Evolutionary conservation across 2,113 vertebrate species (phyloP).

Genomic region (Clarias batrachus): DNA sequence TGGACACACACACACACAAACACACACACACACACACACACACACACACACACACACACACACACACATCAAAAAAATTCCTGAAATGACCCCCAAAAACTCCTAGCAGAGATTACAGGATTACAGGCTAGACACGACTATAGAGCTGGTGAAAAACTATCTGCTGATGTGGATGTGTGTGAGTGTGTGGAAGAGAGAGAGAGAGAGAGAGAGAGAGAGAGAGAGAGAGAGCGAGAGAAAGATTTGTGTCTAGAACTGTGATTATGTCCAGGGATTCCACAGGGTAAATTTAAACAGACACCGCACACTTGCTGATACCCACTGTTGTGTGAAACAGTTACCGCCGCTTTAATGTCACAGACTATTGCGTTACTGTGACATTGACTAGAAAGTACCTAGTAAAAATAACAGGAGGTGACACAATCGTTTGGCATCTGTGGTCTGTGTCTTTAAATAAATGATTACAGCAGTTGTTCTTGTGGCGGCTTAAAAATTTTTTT

Average conservation of each 20-base stretch:
- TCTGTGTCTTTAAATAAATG: not conserved
- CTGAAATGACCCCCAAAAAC: not conserved
- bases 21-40: not conserved
- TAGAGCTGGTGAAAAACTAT: not conserved
- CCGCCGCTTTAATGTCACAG: not conserved
- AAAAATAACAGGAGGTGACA: not conserved
- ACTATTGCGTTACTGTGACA: not conserved
- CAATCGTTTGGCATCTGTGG: not conserved
- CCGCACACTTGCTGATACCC: not conserved
- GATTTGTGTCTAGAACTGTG: not conserved
- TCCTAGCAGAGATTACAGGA: conserved; percentile 1
- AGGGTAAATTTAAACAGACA: conserved; percentile 18
- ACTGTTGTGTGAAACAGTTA: not conserved
- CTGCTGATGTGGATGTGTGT: not conserved
- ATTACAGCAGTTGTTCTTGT: not conserved
- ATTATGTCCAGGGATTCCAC: conserved; percentile 17
- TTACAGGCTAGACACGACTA: conserved; percentile 10
- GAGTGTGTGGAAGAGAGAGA: no score
- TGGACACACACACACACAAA: not conserved
- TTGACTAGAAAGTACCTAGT: not conserved
- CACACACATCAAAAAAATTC: not conserved
- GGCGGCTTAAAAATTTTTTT: not conserved
- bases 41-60: not conserved
- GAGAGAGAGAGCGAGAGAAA: no score
- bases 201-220: no score